Base-by-base conservation (phyloP, 2,113 vertebrate species). In the Alethe castanea region DNA sequence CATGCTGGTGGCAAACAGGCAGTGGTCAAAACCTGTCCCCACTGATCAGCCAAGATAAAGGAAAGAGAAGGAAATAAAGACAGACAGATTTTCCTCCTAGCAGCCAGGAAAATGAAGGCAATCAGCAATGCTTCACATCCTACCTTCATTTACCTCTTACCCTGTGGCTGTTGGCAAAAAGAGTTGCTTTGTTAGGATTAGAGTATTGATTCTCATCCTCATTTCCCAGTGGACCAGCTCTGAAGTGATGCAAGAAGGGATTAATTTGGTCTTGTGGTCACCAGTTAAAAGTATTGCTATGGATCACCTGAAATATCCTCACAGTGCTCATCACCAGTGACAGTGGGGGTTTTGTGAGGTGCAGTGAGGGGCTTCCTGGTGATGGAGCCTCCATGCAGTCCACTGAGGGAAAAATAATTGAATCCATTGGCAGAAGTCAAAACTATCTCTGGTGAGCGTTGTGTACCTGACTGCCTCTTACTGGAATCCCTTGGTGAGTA, bases 41-140 rank as follows among this genome's bases (percentile, higher is more conserved):
- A 0, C 7, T 38, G 19, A 90, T 59, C 47, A 93, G 24, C 14
- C 24, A 73, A 77, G 50, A 66, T 66, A 35, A 88, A 83, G 50
- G 42, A 36, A 86, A 88, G 29, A 88, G 28, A 66, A 83, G 62
- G 50, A 90, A 92, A 54, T 50, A 62, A 53, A 80, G 67, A 83
- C 14, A 87, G 44, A 67, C 24, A 72, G 23, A 33, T 92, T 86
- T 94, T 44, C 42, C 12, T 80, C 44, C 86, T 59, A 56, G 42
- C 29, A 90, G 42, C 11, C 42, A 61, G 69, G 64, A 92, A 90
- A 90, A 86, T 1, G 2, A 88, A 69, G 50, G 42, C 23, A 3
- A 62, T 50, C 31, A 78, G 42, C 76, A 54, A 2, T 67, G 52
- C 36, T 16, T 83, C 60, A 60, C 19, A 78, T 78, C 74, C 81